Base-by-base conservation (phyloP, 2,113 vertebrate species). In the Ciconia maguari region DNA sequence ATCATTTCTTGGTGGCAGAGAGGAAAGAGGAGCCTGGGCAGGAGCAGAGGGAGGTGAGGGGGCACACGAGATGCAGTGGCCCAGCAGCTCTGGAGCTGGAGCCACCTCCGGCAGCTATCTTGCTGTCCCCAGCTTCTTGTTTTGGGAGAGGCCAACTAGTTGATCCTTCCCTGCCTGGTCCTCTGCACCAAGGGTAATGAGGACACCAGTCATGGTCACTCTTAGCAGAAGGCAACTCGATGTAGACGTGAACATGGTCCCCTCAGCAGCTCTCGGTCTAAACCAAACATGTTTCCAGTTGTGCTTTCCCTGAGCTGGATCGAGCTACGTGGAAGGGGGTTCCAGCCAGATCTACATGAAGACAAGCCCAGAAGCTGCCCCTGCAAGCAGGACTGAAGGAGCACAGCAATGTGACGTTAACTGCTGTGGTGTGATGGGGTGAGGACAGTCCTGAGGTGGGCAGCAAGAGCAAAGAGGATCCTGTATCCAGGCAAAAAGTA, bases 1-100 rank as follows among this genome's bases (percentile, higher is more conserved):
- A 72, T 82, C 2, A 65, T 49, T 75, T 93, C 17, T 60, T 52
- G 25, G n/a, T 7, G 0, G 22, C 1, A 0, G 27, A 76, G 27
- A 61, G 52, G 34, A 71, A 89, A 55, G 22, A 65, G 30, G 11
- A 84, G 30, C 44, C 32, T 55, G 22, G 48, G 58, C 16, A 76
- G 32, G 22, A 83, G 29, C 0, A 2, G 27, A 55, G 5, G 8
- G 25, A 42, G 19, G 15, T 0, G 7, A 79, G 13, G 7, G 13
- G 29, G 5, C 15, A 71, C 1, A 30, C 0, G 1, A 41, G 19
- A 71, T 25, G 17, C 1, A 2, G n/a, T 29, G 32, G 41, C 46
- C 38, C 3, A 18, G 79, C 11, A 76, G 25, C 6, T 74, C 49
- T 83, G 54, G 41, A 77, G 71, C 16, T 26, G 46, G 4, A 68